A percentile compares a stretch with the other conserved stretches of the same genome.
Evolutionary conservation across 2,113 vertebrate genomes (phyloP).

Genomic region (Chamaea fasciata): DNA sequence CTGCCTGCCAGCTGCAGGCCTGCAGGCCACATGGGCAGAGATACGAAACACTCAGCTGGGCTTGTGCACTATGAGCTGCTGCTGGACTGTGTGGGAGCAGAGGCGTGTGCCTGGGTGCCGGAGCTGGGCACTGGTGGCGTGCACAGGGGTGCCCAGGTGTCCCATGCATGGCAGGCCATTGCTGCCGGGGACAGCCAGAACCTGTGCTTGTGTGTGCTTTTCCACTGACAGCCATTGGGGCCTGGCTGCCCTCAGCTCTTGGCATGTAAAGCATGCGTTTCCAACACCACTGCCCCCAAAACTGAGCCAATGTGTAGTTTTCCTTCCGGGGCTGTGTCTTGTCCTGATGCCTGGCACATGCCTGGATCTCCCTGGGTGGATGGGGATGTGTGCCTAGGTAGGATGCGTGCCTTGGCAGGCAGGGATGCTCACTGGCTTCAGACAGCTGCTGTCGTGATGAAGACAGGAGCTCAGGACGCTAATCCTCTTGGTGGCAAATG

Average conservation of each 20-base stretch:
- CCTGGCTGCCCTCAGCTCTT: not conserved
- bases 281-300: not conserved
- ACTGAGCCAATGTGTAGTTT: fast-evolving
- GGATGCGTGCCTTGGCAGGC: fast-evolving
- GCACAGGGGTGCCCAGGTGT: not conserved
- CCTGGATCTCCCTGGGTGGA: not conserved
- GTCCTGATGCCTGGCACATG: fast-evolving
- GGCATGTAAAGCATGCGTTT: fast-evolving
- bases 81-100: not conserved
- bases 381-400: fast-evolving
- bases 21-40: not conserved
- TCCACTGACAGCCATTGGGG: not conserved
- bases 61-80: not conserved
- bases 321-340: fast-evolving
- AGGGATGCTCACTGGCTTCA: not conserved
- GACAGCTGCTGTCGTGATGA: not conserved
- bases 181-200: not conserved
- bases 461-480: not conserved
- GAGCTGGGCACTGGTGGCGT: not conserved
- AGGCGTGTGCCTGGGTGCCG: not conserved
- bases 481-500: not conserved
- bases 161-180: fast-evolving
- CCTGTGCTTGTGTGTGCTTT: not conserved
- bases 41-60: fast-evolving
- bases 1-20: not conserved